Conservation (phyloP, 2,113 vertebrate species). For the Tetraodon nigroviridis region DNA sequence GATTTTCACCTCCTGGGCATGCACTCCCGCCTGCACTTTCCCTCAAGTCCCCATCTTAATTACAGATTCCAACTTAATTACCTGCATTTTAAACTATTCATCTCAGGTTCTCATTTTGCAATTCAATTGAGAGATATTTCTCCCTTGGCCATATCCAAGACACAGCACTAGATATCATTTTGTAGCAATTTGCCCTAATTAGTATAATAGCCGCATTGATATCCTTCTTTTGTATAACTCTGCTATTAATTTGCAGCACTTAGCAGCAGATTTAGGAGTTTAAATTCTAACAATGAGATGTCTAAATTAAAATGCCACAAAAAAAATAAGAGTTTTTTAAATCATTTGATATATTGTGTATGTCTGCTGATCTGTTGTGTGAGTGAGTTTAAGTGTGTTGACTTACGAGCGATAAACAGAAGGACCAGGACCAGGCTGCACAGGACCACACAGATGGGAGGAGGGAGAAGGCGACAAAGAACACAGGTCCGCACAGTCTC, state of each 20-base stretch:
- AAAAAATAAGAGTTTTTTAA: too few species aligned
- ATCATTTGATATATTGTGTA: slow-evolving; percentile 12
- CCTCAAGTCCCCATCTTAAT: slow-evolving; percentile 43
- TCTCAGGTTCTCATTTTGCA: slow-evolving; percentile 10
- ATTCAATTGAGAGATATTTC: slow-evolving; percentile 7
- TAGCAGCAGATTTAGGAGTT: slow-evolving; percentile 11
- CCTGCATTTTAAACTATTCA: slow-evolving; percentile 45
- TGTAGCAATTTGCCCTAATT: slow-evolving; percentile 33
- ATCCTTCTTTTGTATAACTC: slow-evolving; percentile 4
- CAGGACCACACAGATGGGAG: slow-evolving; percentile 50
- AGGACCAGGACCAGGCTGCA: slow-evolving; percentile 57
- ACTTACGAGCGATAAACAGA: slow-evolving; percentile 74
- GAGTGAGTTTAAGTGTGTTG: slow-evolving; percentile 15
- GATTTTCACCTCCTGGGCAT: slow-evolving; percentile 38
- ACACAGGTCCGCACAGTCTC: slow-evolving; percentile 60
- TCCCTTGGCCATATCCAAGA: slow-evolving; percentile 11
- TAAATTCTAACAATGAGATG: slow-evolving; percentile 17
- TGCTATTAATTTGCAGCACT: slow-evolving; percentile 15
- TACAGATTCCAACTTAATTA: slow-evolving; percentile 52
- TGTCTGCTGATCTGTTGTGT: slow-evolving; percentile 1
- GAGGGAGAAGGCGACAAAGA: slow-evolving; percentile 52
- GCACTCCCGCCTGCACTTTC: slow-evolving; percentile 20
- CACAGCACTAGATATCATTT: slow-evolving; percentile 15
- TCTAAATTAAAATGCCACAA: background rate
- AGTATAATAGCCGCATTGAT: slow-evolving; percentile 10